phyloP scores from a whole-genome alignment of 2,113 vertebrate genomes.

The Mastomys natalensis region DNA sequence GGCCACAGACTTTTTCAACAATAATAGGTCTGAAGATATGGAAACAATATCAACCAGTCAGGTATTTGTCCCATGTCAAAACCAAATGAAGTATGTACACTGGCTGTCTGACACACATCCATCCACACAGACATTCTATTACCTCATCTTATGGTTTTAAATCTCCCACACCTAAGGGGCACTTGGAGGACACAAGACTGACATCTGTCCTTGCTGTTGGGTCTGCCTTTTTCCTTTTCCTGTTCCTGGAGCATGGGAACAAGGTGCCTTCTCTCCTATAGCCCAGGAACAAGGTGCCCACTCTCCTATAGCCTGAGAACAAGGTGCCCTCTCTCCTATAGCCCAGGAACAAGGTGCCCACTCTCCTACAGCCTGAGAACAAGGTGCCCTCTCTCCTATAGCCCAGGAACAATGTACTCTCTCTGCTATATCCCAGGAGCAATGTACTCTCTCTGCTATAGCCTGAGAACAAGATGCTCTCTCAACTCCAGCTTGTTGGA shows the following conservation, averaged over 20 bases:
- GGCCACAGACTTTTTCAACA: neutral
- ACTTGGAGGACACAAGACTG: neutral
- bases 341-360: too few relatives aligned
- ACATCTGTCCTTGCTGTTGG: neutral
- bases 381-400: neutral
- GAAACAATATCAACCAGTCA: neutral
- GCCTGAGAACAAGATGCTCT: neutral
- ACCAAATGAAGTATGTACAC: neutral
- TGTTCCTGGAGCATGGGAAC: neutral
- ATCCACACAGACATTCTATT: neutral
- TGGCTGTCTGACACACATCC: neutral
- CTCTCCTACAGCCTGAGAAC: too few relatives aligned
- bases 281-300: too few relatives aligned
- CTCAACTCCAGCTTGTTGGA: neutral
- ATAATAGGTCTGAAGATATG: neutral
- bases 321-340: neutral
- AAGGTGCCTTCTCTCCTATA: neutral
- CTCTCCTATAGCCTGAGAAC: neutral
- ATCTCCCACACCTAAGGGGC: neutral
- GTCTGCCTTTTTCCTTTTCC: neutral
- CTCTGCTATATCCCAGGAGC: neutral
- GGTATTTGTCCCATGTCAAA: neutral
- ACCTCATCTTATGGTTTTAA: neutral
- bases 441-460: too few relatives aligned
- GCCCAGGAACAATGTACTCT: neutral